Evolutionary conservation across 2,797 vertebrate genomes (phyloP).

Genomic region (Sorex maritimensis): DNA sequence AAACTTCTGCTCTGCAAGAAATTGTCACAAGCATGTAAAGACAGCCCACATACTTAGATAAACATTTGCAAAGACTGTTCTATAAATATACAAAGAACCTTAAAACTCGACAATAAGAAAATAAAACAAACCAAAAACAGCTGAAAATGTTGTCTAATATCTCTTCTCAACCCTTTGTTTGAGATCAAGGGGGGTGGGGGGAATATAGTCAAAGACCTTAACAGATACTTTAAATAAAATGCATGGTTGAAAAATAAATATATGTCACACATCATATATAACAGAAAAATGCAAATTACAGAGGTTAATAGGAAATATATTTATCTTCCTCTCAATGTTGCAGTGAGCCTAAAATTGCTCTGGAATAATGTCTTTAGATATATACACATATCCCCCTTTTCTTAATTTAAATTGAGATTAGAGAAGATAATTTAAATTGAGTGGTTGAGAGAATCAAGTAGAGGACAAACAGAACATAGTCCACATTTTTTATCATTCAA

Average conservation of each 20-base stretch:
- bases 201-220: background rate
- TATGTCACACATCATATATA: background rate
- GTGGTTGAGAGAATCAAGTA: background rate
- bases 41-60: background rate
- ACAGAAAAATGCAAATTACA: background rate
- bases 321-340: background rate
- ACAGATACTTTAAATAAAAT: background rate
- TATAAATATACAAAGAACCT: background rate
- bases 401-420: background rate
- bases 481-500: background rate
- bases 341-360: background rate
- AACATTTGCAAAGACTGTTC: background rate
- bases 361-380: background rate
- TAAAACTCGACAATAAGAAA: conserved; percentile 21
- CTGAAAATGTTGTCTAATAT: background rate
- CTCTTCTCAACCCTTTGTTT: background rate
- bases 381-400: background rate
- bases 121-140: background rate
- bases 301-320: too few relatives aligned
- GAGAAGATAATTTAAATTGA: background rate
- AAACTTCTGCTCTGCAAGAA: background rate
- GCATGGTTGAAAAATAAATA: background rate
- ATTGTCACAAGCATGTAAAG: background rate
- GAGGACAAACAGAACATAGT: too few relatives aligned
- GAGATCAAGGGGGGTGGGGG: background rate